Conservation (phyloP, 2,797 vertebrate species). For the Champsocephalus esox region DNA sequence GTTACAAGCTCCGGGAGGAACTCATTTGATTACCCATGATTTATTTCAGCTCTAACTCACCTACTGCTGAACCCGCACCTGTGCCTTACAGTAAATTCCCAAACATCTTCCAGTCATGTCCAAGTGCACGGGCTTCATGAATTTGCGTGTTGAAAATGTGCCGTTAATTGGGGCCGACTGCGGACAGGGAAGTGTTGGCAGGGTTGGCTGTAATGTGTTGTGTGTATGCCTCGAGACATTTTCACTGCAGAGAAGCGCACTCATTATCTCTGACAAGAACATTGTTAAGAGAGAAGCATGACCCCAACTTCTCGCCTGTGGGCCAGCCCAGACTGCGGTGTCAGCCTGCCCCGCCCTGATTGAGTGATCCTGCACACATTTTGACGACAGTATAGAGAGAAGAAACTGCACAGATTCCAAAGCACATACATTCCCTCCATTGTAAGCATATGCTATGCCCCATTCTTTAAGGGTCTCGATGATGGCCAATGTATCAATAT, state of each 20-base stretch:
- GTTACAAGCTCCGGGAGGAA: slow-evolving; percentile 28
- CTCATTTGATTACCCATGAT: slow-evolving; percentile 37
- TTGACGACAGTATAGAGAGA: slow-evolving; percentile 4
- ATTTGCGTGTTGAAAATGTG: slow-evolving; percentile 9
- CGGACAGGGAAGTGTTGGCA: slow-evolving; percentile 16
- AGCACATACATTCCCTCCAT: neutral
- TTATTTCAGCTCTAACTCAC: slow-evolving; percentile 40
- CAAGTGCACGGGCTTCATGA: neutral
- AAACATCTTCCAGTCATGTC: slow-evolving; percentile 48
- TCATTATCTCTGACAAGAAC: slow-evolving; percentile 57
- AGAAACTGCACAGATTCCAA: neutral
- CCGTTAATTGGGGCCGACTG: slow-evolving; percentile 46
- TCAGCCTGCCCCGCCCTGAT: neutral
- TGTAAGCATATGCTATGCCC: slow-evolving; percentile 18
- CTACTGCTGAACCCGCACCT: slow-evolving; percentile 15
- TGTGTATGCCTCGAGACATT: slow-evolving; percentile 41
- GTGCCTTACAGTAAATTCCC: slow-evolving; percentile 24
- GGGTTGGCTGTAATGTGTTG: slow-evolving; percentile 20
- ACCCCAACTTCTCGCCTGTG: slow-evolving; percentile 41
- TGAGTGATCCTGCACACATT: slow-evolving; percentile 6
- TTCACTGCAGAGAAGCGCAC: slow-evolving; percentile 23
- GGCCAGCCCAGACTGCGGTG: slow-evolving; percentile 12
- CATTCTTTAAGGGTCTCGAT: neutral
- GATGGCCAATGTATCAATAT: neutral
- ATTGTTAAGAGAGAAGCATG: slow-evolving; percentile 32